These are phyloP conservation scores for Carassius gibelio DNA, from an alignment of 2,113 vertebrate genomes.

Conservation along the genomic window DNA sequence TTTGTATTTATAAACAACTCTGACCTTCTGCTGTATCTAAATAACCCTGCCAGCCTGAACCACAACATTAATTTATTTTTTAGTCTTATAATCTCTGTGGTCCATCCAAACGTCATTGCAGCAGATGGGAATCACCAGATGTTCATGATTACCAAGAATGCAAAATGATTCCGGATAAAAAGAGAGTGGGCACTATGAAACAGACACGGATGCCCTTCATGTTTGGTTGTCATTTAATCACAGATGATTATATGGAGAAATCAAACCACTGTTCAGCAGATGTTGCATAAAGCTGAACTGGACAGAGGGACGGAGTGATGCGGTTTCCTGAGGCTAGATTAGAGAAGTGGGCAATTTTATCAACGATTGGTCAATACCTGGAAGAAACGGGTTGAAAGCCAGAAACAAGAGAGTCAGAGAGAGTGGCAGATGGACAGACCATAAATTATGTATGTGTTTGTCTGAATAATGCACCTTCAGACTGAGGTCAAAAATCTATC, in stretches of 20 bases:
- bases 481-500: neutral
- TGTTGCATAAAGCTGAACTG: slow-evolving; percentile 69
- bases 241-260: slow-evolving; percentile 57
- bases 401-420: neutral
- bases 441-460: slow-evolving; percentile 9
- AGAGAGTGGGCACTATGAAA: slow-evolving; percentile 47
- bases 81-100: slow-evolving; percentile 61
- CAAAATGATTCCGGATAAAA: slow-evolving; percentile 66
- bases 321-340: neutral
- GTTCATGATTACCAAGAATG: slow-evolving; percentile 72
- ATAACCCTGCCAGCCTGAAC: slow-evolving; percentile 7
- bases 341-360: neutral
- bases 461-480: slow-evolving; percentile 15
- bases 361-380: neutral
- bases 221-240: slow-evolving; percentile 61
- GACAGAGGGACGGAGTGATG: slow-evolving; percentile 46
- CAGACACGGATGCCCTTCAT: slow-evolving; percentile 61
- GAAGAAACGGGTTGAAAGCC: neutral
- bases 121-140: slow-evolving; percentile 74
- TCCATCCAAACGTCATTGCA: slow-evolving; percentile 54
- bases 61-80: slow-evolving; percentile 52
- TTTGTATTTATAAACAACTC: neutral
- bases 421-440: slow-evolving; percentile 2
- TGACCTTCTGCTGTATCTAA: slow-evolving; percentile 33
- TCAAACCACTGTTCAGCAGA: slow-evolving; percentile 63